These are phyloP conservation scores for Crossaster papposus DNA, from an alignment of 53 echinoderm and acorn worm species.

Conservation along the genomic window DNA sequence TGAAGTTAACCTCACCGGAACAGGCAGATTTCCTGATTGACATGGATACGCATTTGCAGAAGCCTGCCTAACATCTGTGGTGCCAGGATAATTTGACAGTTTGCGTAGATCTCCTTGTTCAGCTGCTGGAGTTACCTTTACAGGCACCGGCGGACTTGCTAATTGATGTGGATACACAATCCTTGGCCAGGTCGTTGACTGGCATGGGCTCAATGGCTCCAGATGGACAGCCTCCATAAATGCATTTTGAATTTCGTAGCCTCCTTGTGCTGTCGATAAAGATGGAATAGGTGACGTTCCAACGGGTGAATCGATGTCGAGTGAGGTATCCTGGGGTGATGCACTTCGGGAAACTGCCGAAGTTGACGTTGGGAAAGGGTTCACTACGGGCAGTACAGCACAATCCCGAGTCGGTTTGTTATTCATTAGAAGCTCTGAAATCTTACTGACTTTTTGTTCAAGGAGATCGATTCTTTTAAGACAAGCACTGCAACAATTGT, in stretches of 20 bases:
- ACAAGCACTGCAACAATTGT: slow-evolving; percentile 40
- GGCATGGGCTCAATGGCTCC: slow-evolving; percentile 2
- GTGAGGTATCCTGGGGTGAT: neutral
- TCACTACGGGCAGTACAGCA: neutral
- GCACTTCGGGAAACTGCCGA: neutral
- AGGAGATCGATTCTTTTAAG: slow-evolving; percentile 35
- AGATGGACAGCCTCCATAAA: neutral
- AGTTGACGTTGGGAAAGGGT: slow-evolving; percentile 23
- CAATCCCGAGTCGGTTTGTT: slow-evolving; percentile 5
- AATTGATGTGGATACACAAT: slow-evolving; percentile 13
- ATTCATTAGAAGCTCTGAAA: slow-evolving; percentile 22
- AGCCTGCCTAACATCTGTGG: neutral
- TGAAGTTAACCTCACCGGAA: neutral
- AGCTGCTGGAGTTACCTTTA: neutral
- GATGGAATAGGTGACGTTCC: neutral
- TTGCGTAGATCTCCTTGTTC: neutral
- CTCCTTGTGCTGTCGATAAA: neutral
- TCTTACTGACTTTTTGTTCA: slow-evolving; percentile 46
- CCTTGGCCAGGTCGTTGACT: neutral
- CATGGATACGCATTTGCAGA: neutral
- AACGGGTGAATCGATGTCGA: neutral
- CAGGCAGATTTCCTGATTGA: neutral
- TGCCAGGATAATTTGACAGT: neutral
- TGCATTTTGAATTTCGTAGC: neutral
- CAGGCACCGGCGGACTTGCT: neutral